Percentiles rank a stretch among this genome's conserved stretches.
Conservation (phyloP, 2,888 invertebrate genomes). For the Mesorhabditis spiculigera region DNA sequence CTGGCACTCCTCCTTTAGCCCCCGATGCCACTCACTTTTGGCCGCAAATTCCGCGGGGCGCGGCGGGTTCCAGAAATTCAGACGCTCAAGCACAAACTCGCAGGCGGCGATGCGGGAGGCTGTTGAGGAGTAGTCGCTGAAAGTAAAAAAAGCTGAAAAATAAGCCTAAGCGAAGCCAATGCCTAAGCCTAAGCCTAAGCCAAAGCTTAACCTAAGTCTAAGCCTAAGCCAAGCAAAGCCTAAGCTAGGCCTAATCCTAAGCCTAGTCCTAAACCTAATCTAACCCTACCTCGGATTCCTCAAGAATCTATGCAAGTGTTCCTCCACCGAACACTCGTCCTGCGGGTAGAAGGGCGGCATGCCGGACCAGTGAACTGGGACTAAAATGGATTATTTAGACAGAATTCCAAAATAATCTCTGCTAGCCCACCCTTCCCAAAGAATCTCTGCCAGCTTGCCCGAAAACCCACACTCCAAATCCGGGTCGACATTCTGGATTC, state of each 20-base stretch:
- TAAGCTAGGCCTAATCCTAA: no score
- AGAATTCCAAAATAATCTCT: background rate
- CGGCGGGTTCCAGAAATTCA: background rate
- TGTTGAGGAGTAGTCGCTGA: background rate
- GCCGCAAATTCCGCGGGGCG: background rate
- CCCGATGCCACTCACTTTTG: conserved; percentile 3
- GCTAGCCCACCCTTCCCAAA: no score
- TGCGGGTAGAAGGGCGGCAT: background rate
- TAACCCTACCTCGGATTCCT: background rate
- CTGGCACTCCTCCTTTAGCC: background rate
- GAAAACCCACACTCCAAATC: background rate
- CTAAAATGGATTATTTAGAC: background rate
- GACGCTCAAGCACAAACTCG: background rate
- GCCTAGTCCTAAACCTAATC: background rate
- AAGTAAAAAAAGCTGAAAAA: background rate
- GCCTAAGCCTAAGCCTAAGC: background rate
- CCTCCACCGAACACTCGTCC: conserved; percentile 4
- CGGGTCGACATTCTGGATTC: conserved; percentile 4
- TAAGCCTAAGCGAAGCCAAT: background rate
- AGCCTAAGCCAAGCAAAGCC: no score
- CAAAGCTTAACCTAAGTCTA: no score
- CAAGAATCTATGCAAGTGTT: background rate
- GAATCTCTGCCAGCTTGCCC: no score
- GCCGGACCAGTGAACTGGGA: background rate
- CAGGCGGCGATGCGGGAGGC: background rate